These are phyloP conservation scores for Drosophila elegans DNA, from an alignment of 1,140 invertebrate species.

Conservation along the genomic window DNA sequence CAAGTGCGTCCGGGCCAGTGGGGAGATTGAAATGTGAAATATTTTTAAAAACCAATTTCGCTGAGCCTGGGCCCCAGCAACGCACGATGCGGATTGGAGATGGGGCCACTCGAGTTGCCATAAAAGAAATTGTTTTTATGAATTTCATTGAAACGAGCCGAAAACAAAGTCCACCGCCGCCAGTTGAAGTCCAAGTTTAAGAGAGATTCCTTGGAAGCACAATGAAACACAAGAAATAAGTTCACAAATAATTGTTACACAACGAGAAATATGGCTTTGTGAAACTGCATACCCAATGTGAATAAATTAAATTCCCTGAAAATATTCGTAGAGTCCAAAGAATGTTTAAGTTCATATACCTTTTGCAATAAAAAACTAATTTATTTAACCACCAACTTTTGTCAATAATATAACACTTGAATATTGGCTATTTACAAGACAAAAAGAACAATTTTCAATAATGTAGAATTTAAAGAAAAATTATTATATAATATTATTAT, in stretches of 20 bases:
- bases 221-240: conserved; percentile 38
- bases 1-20: not conserved
- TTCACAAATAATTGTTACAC: conserved; percentile 40
- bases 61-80: conserved; percentile 51
- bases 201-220: conserved; percentile 36
- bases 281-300: too few relatives aligned
- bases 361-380: too few relatives aligned
- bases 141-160: conserved; percentile 66
- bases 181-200: conserved; percentile 31
- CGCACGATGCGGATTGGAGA: conserved; percentile 14
- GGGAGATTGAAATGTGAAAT: conserved; percentile 81
- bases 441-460: too few relatives aligned
- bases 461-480: too few relatives aligned
- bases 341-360: not conserved
- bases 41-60: conserved; percentile 83
- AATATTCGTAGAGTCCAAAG: not conserved
- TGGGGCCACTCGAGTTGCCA: conserved; percentile 27
- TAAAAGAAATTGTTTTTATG: conserved; percentile 80
- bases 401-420: too few relatives aligned
- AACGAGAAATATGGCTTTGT: not conserved
- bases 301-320: not conserved
- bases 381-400: too few relatives aligned
- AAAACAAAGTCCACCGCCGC: conserved; percentile 35
- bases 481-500: too few relatives aligned
- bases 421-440: too few relatives aligned